phyloP scores from a whole-genome alignment of 2,113 vertebrate genomes.

The Psephotus haematonotus region DNA sequence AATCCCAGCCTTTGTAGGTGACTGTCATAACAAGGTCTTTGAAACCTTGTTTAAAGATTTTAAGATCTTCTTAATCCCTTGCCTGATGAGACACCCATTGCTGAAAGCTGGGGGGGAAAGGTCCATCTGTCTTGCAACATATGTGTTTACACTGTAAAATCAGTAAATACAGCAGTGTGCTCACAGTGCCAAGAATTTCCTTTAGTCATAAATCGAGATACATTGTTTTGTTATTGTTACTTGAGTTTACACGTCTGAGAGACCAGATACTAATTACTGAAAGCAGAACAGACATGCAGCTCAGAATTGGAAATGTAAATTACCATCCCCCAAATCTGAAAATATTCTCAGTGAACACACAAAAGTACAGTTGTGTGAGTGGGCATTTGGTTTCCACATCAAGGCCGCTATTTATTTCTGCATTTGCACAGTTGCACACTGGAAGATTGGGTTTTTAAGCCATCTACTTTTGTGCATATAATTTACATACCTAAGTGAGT shows the following conservation, averaged over 20 bases:
- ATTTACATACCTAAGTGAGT: not conserved
- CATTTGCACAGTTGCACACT: fast-evolving
- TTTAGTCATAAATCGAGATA: slow-evolving; percentile 71
- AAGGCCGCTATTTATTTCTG: fast-evolving
- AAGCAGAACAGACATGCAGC: not conserved
- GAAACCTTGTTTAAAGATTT: slow-evolving; percentile 80
- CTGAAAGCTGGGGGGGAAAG: slow-evolving; percentile 78
- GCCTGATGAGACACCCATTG: slow-evolving; percentile 79
- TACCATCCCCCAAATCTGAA: not conserved
- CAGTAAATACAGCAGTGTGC: slow-evolving; percentile 77
- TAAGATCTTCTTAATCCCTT: slow-evolving; percentile 77
- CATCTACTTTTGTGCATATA: fast-evolving
- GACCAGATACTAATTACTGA: not conserved
- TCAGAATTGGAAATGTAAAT: not conserved
- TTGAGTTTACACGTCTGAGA: not conserved
- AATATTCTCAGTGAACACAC: not conserved
- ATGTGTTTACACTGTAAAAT: slow-evolving; percentile 78
- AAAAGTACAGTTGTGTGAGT: fast-evolving
- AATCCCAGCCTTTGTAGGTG: slow-evolving; percentile 40
- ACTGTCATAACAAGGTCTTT: slow-evolving; percentile 31
- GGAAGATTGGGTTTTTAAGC: not conserved
- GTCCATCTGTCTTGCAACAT: slow-evolving; percentile 83
- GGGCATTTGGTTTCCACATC: not conserved
- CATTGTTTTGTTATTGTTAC: slow-evolving; percentile 64
- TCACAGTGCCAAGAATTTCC: slow-evolving; percentile 71